Conservation (phyloP, 2,797 vertebrate genomes). For the Streptopelia turtur region DNA sequence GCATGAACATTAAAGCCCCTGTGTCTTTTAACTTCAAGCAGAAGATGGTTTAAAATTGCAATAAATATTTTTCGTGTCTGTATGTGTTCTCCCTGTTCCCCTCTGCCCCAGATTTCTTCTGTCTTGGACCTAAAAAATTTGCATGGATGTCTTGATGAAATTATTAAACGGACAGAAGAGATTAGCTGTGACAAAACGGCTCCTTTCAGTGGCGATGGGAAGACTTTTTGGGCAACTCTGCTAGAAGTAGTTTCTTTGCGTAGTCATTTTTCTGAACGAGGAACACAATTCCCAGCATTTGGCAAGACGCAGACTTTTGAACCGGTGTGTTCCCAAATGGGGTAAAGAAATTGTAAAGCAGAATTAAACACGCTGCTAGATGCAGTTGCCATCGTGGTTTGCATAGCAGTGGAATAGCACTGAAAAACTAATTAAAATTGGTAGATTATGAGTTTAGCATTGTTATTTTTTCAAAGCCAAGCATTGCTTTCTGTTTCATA, state of each 20-base stretch:
- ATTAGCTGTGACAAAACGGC: background rate
- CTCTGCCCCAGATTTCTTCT: background rate
- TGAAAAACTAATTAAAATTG: background rate
- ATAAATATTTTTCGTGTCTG: background rate
- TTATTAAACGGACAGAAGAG: background rate
- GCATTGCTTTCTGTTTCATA: background rate
- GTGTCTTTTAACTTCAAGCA: background rate
- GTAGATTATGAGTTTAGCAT: background rate
- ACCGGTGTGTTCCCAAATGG: background rate
- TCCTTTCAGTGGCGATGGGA: background rate
- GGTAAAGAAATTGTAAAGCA: background rate
- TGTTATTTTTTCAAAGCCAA: background rate
- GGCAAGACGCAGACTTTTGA: background rate
- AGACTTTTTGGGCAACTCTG: background rate
- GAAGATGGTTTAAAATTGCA: background rate
- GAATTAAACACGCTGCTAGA: background rate
- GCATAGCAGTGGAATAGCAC: background rate
- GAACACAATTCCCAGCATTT: background rate
- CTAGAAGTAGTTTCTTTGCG: background rate
- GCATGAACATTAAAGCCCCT: constrained; percentile 6
- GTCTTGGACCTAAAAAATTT: background rate
- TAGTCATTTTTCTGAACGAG: background rate
- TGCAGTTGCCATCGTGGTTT: background rate
- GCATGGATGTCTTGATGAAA: background rate
- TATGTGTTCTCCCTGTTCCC: background rate